These are phyloP conservation scores for Sphecodes monilicornis DNA, from an alignment of 2,888 invertebrate genomes.

Conservation along the genomic window DNA sequence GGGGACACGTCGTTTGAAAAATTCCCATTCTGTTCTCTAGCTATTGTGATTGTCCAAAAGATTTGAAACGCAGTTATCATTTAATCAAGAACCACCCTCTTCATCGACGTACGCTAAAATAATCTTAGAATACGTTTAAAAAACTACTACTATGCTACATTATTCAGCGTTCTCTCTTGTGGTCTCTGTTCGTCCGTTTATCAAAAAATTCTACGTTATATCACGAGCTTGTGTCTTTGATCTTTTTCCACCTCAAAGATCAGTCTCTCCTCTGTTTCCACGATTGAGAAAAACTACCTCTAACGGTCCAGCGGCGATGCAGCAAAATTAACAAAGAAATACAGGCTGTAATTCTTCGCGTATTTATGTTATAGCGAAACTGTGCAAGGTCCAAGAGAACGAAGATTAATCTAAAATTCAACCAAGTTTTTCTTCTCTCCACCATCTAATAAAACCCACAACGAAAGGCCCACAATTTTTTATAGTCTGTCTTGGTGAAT, in stretches of 20 bases:
- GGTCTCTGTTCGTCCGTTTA: not conserved
- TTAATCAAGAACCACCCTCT: not conserved
- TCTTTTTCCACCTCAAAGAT: not conserved
- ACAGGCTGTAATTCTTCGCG: not conserved
- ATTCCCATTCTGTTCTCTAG: too few relatives aligned
- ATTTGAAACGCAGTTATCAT: not conserved
- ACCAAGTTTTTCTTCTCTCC: not conserved
- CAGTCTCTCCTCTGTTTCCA: not conserved
- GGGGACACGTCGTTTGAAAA: too few relatives aligned
- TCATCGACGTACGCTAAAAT: not conserved
- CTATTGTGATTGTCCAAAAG: too few relatives aligned
- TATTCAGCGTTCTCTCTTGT: not conserved
- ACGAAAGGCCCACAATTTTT: too few relatives aligned
- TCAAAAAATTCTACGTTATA: not conserved
- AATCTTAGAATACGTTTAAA: too few relatives aligned
- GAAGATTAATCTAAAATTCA: not conserved
- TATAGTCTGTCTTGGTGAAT: too few relatives aligned
- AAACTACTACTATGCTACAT: too few relatives aligned
- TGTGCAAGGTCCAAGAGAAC: not conserved
- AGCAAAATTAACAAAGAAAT: not conserved
- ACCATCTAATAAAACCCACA: not conserved
- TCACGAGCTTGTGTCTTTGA: not conserved
- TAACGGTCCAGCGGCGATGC: not conserved
- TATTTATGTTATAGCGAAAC: not conserved
- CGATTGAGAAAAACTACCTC: not conserved